phyloP scores from a whole-genome alignment of 2,888 invertebrate species.

The Sialis fuliginosa region DNA sequence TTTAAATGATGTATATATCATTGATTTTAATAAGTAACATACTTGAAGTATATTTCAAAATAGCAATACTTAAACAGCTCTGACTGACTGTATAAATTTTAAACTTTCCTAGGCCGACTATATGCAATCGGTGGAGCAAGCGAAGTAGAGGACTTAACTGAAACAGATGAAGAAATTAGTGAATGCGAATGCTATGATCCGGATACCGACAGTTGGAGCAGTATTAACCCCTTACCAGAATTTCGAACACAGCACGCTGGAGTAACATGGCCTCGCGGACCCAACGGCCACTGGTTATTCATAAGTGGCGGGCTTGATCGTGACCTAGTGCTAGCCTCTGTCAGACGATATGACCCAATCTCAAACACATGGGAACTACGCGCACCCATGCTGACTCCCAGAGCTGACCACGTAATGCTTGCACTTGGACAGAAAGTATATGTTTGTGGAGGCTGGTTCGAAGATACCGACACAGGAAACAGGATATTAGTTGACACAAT shows the following conservation, averaged over 20 bases:
- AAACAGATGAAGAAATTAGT: conserved; percentile 22
- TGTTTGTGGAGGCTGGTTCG: conserved; percentile 48
- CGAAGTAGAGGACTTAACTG: conserved; percentile 31
- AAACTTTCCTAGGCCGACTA: conserved; percentile 17
- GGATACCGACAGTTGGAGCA: conserved; percentile 35
- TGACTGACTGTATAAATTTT: no score
- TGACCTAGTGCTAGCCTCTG: conserved; percentile 28
- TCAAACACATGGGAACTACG: conserved; percentile 34
- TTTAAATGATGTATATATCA: no score
- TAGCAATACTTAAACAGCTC: no score
- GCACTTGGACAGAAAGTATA: conserved; percentile 36
- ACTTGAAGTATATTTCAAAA: no score
- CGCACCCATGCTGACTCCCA: conserved; percentile 35
- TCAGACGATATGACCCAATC: conserved; percentile 31
- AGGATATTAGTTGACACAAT: conserved; percentile 40
- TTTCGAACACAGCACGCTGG: conserved; percentile 42
- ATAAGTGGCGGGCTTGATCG: conserved; percentile 37
- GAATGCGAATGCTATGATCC: conserved; percentile 43
- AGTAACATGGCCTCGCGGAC: conserved; percentile 24
- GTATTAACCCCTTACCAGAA: conserved; percentile 33
- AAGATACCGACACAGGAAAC: conserved; percentile 29
- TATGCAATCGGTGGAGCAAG: conserved; percentile 47
- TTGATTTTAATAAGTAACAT: no score
- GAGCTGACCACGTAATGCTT: conserved; percentile 48
- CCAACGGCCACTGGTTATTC: conserved; percentile 24